A percentile compares a stretch with the other conserved stretches of the same genome.
These are phyloP conservation scores for Drosophila persimilis DNA, from an alignment of 1,140 invertebrate genomes.

Conservation along the genomic window DNA sequence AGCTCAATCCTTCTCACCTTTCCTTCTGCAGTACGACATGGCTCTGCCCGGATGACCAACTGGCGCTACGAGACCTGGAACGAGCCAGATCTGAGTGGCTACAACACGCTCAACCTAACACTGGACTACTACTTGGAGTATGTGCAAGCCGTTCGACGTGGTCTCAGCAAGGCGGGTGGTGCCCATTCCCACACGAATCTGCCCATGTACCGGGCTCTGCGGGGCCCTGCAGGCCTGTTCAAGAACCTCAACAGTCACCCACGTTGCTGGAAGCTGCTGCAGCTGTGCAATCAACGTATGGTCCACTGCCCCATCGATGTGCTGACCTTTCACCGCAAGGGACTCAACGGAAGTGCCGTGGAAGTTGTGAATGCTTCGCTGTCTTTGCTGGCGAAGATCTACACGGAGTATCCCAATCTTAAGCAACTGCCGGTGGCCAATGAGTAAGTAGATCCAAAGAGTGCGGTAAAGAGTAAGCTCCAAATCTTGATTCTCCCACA, in stretches of 20 bases:
- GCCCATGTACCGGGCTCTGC: conserved; percentile 65
- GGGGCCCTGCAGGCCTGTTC: conserved; percentile 84
- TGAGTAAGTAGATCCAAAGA: conserved; percentile 67
- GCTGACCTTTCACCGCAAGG: conserved; percentile 84
- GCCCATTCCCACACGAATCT: conserved; percentile 43
- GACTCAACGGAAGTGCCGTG: conserved; percentile 71
- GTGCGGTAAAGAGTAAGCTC: not conserved
- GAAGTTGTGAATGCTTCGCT: conserved; percentile 79
- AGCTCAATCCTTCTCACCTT: not conserved
- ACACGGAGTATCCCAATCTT: conserved; percentile 78
- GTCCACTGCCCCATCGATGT: conserved; percentile 82
- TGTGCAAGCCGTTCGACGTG: conserved; percentile 65
- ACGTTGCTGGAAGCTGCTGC: conserved; percentile 83
- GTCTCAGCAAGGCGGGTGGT: conserved; percentile 63
- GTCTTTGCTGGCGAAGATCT: conserved; percentile 73
- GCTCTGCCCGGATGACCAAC: conserved; percentile 72
- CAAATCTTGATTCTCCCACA: conserved; percentile 30
- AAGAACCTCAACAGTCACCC: conserved; percentile 79
- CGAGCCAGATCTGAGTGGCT: conserved; percentile 84
- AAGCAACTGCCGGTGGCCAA: conserved; percentile 82
- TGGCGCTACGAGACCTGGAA: conserved; percentile 85
- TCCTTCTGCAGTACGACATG: conserved; percentile 76
- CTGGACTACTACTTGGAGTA: conserved; percentile 76
- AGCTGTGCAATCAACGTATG: conserved; percentile 77
- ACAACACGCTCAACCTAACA: conserved; percentile 84